Base-by-base conservation (phyloP, 2,797 vertebrate genomes). In the Diglossa cyanea region DNA sequence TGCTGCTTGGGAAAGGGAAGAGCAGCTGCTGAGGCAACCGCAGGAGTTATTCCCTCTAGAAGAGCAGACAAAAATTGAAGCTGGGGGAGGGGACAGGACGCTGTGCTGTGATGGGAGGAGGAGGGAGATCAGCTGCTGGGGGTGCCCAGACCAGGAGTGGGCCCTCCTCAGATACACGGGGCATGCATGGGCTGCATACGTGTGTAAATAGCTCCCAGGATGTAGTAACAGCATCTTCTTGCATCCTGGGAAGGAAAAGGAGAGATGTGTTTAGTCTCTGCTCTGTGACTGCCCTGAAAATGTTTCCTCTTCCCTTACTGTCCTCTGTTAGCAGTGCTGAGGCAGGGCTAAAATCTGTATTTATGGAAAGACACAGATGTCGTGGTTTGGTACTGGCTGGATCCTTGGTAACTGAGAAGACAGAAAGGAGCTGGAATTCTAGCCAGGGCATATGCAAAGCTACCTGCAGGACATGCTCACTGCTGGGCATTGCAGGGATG, bases 1-100 rank as follows among this genome's bases (percentile, higher is more conserved):
- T 90, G 92, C 95, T 95, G 93, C 95, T 96, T 96, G 77, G 70
- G 89, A 95, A 89, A 94, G 89, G 23, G 13, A 79, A 44, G 93
- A 96, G 90, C 96, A 97, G 96, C 94, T 95, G 96, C 90, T 73
- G 94, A 95, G 87, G 83, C 88, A 90, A 83, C 88, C 19, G 23
- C 54, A 62, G 72, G 87, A 96, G 88, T 61, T 89, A 58, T 88
- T 95, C 83, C 53, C 74, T 83, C 57, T 31, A 83, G 91, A 77
- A 82, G 68, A 92, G 84, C 74, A 81, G 72, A 66, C 60, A 89
- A 57, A 92, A 95, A 78, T 16, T 88, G 88, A 68, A 83, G 91
- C 75, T 76, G 93, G 86, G 87, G 85, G 85, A 80, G 92, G 94
- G 94, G 92, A 67, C 53, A 40, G 71, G 87, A 31, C 9, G 11